Evolutionary conservation across 1,140 invertebrate genomes (phyloP), one percentile per base, ranked within the genome.

Genomic region (Brachionus calyciflorus): DNA sequence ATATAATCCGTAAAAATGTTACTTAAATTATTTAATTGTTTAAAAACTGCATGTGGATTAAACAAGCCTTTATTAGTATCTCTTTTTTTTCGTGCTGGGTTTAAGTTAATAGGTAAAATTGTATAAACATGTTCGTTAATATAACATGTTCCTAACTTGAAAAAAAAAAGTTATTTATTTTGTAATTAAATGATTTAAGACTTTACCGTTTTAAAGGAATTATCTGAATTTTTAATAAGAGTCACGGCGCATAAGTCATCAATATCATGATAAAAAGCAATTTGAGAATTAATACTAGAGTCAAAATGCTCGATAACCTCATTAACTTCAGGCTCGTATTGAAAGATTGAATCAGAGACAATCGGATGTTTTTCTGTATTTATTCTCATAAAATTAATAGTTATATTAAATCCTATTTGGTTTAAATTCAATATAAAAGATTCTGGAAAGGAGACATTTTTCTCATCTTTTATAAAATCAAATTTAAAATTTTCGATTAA

Each of bases 71-170:
- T 21, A 14, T 46, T 46, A 7, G n/a, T 7, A 14, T 17, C 14
- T 65, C 60, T 44, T 10, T 65, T 65, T 3, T 44, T 9, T 10
- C 60, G 14, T 24, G 3, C n/a, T 14, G 17, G 7, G 10, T 44
- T 41, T 7, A 44, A 2, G 24, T 65, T 28, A 44, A 65, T 24
- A 3, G 60, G 60, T 14, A 65, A 3, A 44, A 65, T 44, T 24
- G 60, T 24, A 65, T 65, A 65, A 1, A 65, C 21, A 14, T 41
- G 21, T 0, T n/a, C 14, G 3, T 6, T 14, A 7, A 17, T 10
- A 65, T 65, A 14, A 26, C 60, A 65, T 19, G 60, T 44, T 21
- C 60, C 60, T 7, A 65, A 37, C 60, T 65, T 7, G 14, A 46
- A 14, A 3, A 14, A 7, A 63, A 26, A 19, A 55, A 55, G 4